These are phyloP conservation scores for Nothobranchius kuhntae DNA, from an alignment of 2,113 vertebrate genomes.

Conservation along the genomic window DNA sequence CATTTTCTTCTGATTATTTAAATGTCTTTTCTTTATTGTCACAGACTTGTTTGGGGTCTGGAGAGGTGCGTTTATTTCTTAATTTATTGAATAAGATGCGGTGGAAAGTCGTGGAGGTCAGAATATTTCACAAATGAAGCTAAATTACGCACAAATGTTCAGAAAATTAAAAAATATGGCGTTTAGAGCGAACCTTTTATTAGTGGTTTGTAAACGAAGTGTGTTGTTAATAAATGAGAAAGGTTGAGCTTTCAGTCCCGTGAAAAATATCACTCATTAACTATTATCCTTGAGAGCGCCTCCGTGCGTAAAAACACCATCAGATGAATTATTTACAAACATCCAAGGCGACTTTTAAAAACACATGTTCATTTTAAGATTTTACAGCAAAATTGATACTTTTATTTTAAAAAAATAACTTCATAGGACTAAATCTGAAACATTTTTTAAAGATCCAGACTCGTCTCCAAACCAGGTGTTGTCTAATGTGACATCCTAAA, in stretches of 20 bases:
- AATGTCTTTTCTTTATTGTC: background rate
- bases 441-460: background rate
- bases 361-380: background rate
- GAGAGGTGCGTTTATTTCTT: slow-evolving; percentile 5
- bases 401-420: background rate
- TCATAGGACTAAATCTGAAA: slow-evolving; percentile 3
- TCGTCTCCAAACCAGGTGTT: slow-evolving; percentile 6
- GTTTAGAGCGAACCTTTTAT: background rate
- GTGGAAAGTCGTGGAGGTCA: too few species aligned
- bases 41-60: background rate
- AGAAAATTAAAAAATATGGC: background rate
- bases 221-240: background rate
- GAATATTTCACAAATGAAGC: slow-evolving; percentile 14
- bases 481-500: background rate
- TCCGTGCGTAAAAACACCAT: slow-evolving; percentile 13
- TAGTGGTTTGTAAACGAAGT: background rate
- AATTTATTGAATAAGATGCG: background rate
- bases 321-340: too few species aligned
- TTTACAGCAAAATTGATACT: background rate
- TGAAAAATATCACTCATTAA: slow-evolving; percentile 1
- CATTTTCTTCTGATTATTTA: background rate
- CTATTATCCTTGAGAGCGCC: slow-evolving; percentile 3
- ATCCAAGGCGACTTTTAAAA: background rate
- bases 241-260: background rate
- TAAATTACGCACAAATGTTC: slow-evolving; percentile 35